Percentiles rank a stretch among this genome's conserved stretches.
Evolutionary conservation across 2,797 vertebrate species (phyloP).

Genomic region (Acrossocheilus fasciatus): DNA sequence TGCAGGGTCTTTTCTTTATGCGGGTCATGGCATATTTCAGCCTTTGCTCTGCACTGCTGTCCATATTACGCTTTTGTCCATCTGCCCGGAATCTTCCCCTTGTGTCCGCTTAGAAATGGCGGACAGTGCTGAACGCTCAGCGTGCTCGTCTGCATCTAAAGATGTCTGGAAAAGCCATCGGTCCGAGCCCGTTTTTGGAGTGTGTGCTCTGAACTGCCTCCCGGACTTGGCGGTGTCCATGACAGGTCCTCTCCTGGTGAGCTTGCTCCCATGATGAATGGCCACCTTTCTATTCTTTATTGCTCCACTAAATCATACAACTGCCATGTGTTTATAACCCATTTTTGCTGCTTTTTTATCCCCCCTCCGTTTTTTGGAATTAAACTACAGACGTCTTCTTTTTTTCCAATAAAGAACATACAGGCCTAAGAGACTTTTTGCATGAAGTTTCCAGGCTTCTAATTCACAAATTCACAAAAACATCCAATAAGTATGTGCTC

Average conservation of each 20-base stretch:
- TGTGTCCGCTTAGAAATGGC: slow-evolving; percentile 60
- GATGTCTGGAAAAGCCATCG: slow-evolving; percentile 77
- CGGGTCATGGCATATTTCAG: slow-evolving; percentile 27
- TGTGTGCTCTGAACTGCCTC: slow-evolving; percentile 66
- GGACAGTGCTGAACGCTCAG: slow-evolving; percentile 63
- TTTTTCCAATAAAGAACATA: slow-evolving; percentile 59
- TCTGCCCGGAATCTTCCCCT: slow-evolving; percentile 25
- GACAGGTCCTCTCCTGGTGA: slow-evolving; percentile 82
- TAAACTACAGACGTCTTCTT: slow-evolving; percentile 70
- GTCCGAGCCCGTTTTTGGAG: slow-evolving; percentile 66
- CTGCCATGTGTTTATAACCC: slow-evolving; percentile 83
- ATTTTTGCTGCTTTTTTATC: slow-evolving; percentile 80
- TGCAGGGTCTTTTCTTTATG: not conserved
- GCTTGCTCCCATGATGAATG: slow-evolving; percentile 80
- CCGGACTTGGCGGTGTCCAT: slow-evolving; percentile 74
- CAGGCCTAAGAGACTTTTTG: slow-evolving; percentile 49
- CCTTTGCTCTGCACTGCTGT: slow-evolving; percentile 24
- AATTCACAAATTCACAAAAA: slow-evolving; percentile 55
- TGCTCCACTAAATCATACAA: slow-evolving; percentile 83
- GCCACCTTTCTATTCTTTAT: slow-evolving; percentile 82
- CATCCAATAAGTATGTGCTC: slow-evolving; percentile 28
- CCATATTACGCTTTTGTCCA: slow-evolving; percentile 28
- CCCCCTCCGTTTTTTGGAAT: slow-evolving; percentile 72
- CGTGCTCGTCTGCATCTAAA: slow-evolving; percentile 63
- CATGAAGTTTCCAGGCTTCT: slow-evolving; percentile 51